phyloP scores from a whole-genome alignment of 2,113 vertebrate species.

The Leucosticte australis region DNA sequence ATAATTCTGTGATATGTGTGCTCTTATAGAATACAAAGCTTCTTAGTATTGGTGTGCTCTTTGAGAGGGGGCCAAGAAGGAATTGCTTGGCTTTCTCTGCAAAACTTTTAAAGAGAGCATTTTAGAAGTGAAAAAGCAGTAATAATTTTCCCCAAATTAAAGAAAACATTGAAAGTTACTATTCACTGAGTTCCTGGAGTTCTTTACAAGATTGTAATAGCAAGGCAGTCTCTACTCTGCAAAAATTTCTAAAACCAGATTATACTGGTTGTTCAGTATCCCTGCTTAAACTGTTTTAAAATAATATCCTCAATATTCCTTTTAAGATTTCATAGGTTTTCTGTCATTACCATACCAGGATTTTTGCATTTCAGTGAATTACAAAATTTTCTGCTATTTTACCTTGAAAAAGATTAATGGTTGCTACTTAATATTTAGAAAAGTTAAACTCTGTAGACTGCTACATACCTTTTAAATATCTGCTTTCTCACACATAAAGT shows the following conservation, averaged over 20 bases:
- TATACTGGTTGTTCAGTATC: not conserved
- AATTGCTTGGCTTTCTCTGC: not conserved
- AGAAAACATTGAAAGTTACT: not conserved
- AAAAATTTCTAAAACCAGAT: not conserved
- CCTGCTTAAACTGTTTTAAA: not conserved
- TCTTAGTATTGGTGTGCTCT: not conserved
- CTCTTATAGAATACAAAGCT: not conserved
- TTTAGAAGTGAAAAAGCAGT: not conserved
- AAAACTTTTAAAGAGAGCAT: not conserved
- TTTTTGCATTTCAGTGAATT: not conserved
- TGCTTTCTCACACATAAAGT: not conserved
- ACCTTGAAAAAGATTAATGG: not conserved
- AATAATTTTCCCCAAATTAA: not conserved
- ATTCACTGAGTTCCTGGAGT: not conserved
- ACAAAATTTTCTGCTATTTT: not conserved
- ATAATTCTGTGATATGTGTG: not conserved
- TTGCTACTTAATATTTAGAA: not conserved
- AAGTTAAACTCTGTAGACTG: not conserved
- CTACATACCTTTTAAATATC: not conserved
- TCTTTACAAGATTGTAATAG: not conserved
- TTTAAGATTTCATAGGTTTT: not conserved
- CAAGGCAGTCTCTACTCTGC: not conserved
- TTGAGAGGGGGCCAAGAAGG: not conserved
- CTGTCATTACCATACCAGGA: not conserved
- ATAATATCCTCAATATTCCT: not conserved